Conservation (phyloP, 2,113 vertebrate species). For the Sceloporus undulatus region DNA sequence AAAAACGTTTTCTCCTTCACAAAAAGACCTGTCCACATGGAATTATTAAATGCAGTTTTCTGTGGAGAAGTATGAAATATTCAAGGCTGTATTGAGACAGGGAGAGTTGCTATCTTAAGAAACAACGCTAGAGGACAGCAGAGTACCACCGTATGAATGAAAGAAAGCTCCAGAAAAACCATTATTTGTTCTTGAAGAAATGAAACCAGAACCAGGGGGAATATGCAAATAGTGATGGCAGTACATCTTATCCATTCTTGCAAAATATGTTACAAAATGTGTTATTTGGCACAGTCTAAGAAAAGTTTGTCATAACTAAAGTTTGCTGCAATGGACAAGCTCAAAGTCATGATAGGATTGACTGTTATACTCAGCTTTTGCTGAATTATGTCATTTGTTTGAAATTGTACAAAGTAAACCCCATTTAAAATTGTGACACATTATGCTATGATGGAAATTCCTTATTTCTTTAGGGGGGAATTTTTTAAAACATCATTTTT, state of each 20-base stretch:
- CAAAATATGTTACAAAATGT: not conserved
- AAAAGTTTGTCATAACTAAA: not conserved
- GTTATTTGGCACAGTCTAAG: not conserved
- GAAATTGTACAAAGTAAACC: not conserved
- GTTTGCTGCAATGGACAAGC: not conserved
- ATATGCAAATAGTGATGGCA: not conserved
- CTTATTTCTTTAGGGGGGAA: not conserved
- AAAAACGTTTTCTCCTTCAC: too few species aligned
- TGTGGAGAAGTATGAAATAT: too few species aligned
- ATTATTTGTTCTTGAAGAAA: too few species aligned
- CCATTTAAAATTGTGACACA: not conserved
- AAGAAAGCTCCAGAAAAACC: too few species aligned
- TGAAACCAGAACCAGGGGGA: not conserved
- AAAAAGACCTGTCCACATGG: too few species aligned
- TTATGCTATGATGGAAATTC: not conserved
- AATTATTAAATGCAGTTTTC: too few species aligned
- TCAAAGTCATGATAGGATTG: not conserved
- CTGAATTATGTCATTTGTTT: not conserved
- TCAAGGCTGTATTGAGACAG: too few species aligned
- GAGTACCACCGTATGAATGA: slow-evolving; percentile 63
- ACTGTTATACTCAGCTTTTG: not conserved
- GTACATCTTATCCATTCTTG: not conserved
- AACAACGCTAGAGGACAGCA: slow-evolving; percentile 63
- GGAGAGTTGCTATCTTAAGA: slow-evolving; percentile 49
- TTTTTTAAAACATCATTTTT: too few species aligned